Evolutionary conservation across 2,888 invertebrate genomes (phyloP), one percentile per base, ranked within the genome.

Genomic region (Tetragonisca angustula): DNA sequence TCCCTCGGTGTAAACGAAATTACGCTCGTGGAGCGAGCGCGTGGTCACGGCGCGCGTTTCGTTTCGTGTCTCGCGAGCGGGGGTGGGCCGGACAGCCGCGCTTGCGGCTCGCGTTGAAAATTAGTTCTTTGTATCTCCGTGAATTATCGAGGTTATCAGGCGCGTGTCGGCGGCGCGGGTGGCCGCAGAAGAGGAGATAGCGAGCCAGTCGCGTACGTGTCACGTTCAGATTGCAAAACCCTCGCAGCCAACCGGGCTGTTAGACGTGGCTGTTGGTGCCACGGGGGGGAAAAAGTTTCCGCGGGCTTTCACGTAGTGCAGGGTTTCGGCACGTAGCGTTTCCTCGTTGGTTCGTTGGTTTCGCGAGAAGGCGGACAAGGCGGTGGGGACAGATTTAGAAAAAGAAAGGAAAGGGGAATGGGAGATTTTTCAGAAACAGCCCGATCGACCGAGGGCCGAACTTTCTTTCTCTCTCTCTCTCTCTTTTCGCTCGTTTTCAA

Each of bases 71-170:
- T 27, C 2, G 62, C 32, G 27, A 21, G 21, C 15, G 43, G 9
- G 2, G 1, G 43, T 9, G 27, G 27, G 27, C 27, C 27, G 27
- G 27, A 27, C 27, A 27, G 27, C 49, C 65, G 17, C 62, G 3
- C 56, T 43, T 59, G 56, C 56, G 67, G 79, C 90, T 82, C 79
- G 43, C 43, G 88, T 89, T 83, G 86, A 84, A 88, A 89, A 90
- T 88, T 84, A 89, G 90, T 87, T 90, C 90, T 90, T 88, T 87
- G 87, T 90, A 90, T 88, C 87, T 87, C 71, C 70, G 67, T 84
- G 86, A 89, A 87, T 88, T 88, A 87, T 90, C 87, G 87, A 62
- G 84, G 85, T 90, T 88, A 90, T 90, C 89, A 85, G 84, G 74
- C 79, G 68, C 77, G 79, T 69, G 80, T 79, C 83, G 75, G 71